Base-by-base conservation (phyloP, 2,888 invertebrate genomes). In the Platynereis dumerilii region DNA sequence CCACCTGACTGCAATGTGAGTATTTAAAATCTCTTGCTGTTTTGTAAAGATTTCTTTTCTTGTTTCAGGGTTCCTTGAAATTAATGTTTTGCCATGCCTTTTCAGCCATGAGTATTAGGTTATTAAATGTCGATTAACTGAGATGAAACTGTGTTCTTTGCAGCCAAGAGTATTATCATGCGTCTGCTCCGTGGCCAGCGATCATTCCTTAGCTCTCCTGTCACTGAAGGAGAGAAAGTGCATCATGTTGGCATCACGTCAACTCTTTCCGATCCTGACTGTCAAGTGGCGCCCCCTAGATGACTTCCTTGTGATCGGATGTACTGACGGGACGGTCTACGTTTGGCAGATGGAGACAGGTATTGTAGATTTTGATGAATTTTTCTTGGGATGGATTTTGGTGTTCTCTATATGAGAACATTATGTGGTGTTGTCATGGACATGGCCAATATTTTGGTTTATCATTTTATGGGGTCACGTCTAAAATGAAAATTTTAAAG, bases 311-410 rank as follows among this genome's bases (percentile, higher is more conserved):
- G 92, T 97, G 72, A 94, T 98, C 22, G 95, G 94, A 0, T 96
- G 96, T 83, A 93, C 94, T 7, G 98, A 99, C 84, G 96, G 97
- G 1, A 94, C 96, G 0, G 96, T 98, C 1, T 97, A 96, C 84
- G 96, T 99, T 0, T 99, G 99, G 99, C 98, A 99, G 87, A 98
- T 99, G 96, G 99, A 99, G 86, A 99, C 98, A 1, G 89, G 88
- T 87, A 45, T 17, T n/a, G n/a, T n/a, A n/a, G n/a, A n/a, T n/a
- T n/a, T n/a, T n/a, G n/a, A n/a, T n/a, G n/a, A n/a, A n/a, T n/a
- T n/a, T n/a, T n/a, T 42, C 10, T 17, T 17, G 17, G 10, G 10
- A 42, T 42, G 17, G 42, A 15, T 10, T 42, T 42, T 42, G 42
- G 42, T 42, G 12, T 42, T 42, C 10, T 17, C 10, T 15, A 15